Base-by-base conservation (phyloP, 2,888 invertebrate species). In the Priocnemis perturbator region DNA sequence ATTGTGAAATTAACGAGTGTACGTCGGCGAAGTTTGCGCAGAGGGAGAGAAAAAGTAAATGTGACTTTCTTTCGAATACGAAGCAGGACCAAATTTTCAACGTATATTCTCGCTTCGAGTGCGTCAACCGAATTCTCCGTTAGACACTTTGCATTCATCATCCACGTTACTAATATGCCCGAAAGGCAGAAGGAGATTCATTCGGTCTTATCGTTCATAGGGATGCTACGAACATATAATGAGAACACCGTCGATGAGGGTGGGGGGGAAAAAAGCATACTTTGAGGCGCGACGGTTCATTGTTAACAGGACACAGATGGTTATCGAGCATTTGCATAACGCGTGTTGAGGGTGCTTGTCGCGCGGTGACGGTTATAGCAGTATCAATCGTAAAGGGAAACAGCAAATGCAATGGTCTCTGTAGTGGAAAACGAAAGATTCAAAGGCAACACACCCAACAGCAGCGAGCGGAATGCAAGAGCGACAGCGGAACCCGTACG, bases 301-400 rank as follows among this genome's bases (percentile, higher is more conserved):
- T 44, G 52, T 64, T 19, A 52, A 30, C 45, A 64, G 45, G 57
- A 70, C 44, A 58, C 60, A 44, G 48, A 73, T 56, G 60, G 52
- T 48, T 59, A 55, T 69, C 65, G 69, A 73, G 65, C 63, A 70
- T 77, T 78, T 78, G 78, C 76, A 74, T 78, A 69, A 58, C 50
- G 66, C 67, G 58, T 11, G 37, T 37, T 9, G 14, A 37, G 11
- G 37, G 7, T 37, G 37, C 7, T 26, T 26, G 26, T 37, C 7
- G 37, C 7, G 37, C 37, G 14, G 14, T 37, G 11, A 37, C 37
- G 11, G 37, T 37, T 1, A 37, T 37, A 26, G 3, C 37, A 11
- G 37, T 37, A 9, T 37, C 37, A 37, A 11, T 11, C 1, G 50
- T 50, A 50, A 50, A 50, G 3, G 5, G 26, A 3, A 26, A 5